Base-by-base conservation (phyloP, 2,888 invertebrate species). In the Yponomeuta plumbellus region DNA sequence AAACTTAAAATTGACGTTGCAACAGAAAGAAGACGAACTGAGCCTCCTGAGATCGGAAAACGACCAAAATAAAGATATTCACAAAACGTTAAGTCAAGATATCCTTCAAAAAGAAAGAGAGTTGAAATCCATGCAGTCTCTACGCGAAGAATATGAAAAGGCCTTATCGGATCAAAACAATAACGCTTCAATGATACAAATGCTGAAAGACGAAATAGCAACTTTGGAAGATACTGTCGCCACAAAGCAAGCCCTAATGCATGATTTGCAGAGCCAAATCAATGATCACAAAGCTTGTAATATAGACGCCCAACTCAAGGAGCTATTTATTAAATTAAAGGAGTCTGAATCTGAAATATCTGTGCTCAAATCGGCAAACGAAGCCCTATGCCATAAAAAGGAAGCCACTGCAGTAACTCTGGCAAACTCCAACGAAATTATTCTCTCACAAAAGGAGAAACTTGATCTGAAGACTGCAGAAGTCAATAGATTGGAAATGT, bases 371-470 rank as follows among this genome's bases (percentile, higher is more conserved):
- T 52, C 44, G 13, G 44, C 17, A 17, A 52, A 52, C 13, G 3
- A 52, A 17, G 44, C 13, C 5, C 44, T 52, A 3, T 56, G 88
- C 79, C 71, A 68, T 70, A 0, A 86, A 92, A 67, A 75, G 11
- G 74, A 80, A 61, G 78, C 83, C 63, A 88, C 92, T 23, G n/a
- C 22, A 13, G 75, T 79, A 26, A 76, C 84, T 4, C 75, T 73
- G 11, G 59, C 23, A 4, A 64, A 52, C 20, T 22, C 22, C 8
- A 64, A 64, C 10, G 64, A 64, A 61, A 78, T 88, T 17, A 52
- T 52, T 52, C 44, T 17, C 44, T 13, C 44, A 52, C 44, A 52
- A 0, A 87, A 92, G 65, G 85, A 86, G 26, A 86, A 83, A 67
- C 72, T 20, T 1, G 57, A 64, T 17, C 20, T 21, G 10, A 26